These are phyloP conservation scores for Parnassius glacialis DNA, from an alignment of 2,888 invertebrate species.

Conservation along the genomic window DNA sequence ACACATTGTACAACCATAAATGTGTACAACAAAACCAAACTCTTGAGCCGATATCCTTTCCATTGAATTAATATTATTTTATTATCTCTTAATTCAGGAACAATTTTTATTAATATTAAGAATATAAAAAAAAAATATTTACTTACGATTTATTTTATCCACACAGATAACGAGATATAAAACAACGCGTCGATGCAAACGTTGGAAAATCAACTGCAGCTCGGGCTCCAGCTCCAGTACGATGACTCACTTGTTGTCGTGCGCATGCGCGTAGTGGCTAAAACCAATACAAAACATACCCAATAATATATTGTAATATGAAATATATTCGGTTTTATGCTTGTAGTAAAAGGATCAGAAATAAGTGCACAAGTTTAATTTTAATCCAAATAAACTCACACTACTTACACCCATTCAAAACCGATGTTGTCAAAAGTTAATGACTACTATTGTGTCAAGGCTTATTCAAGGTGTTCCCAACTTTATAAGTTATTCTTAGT, in stretches of 20 bases:
- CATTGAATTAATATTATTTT: too few relatives aligned
- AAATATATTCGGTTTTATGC: too few relatives aligned
- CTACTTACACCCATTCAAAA: conserved; percentile 2
- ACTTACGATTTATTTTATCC: conserved; percentile 29
- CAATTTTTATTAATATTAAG: too few relatives aligned
- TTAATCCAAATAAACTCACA: not conserved
- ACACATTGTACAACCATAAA: too few relatives aligned
- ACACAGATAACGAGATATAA: conserved; percentile 14
- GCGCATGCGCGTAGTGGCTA: conserved; percentile 42
- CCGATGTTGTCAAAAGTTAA: not conserved
- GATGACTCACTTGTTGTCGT: conserved; percentile 42
- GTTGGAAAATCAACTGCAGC: conserved; percentile 33
- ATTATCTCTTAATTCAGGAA: too few relatives aligned
- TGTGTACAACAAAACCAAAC: too few relatives aligned
- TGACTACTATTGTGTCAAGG: conserved; percentile 11
- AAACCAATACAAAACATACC: conserved; percentile 15
- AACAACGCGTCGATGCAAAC: conserved; percentile 45
- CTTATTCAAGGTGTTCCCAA: conserved; percentile 3
- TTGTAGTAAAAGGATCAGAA: conserved; percentile 12
- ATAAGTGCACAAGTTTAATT: conserved; percentile 8
- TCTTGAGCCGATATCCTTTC: too few relatives aligned
- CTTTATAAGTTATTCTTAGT: conserved; percentile 12
- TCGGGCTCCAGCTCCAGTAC: conserved; percentile 17
- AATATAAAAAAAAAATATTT: too few relatives aligned
- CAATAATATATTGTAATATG: too few relatives aligned